phyloP scores from a whole-genome alignment of 35 echinoderm and acorn worm genomes.

The Diadema setosum region DNA sequence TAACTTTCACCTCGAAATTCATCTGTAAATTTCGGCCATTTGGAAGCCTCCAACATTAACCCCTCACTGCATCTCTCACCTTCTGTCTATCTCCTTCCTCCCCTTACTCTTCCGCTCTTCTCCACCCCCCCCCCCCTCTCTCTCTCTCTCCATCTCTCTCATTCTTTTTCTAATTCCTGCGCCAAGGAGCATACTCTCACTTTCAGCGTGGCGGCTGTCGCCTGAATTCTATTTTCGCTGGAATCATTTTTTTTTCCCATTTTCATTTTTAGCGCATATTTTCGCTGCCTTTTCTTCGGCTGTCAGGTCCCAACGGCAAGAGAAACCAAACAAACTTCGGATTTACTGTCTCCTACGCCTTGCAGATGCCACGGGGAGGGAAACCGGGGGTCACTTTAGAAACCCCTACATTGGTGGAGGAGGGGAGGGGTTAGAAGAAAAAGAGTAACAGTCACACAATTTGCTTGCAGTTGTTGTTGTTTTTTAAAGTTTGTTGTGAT shows the following conservation, averaged over 20 bases:
- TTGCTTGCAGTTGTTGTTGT: too few relatives aligned
- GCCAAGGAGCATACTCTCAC: background rate
- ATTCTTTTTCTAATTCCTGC: background rate
- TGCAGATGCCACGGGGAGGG: background rate
- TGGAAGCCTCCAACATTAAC: too few relatives aligned
- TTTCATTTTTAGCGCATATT: too few relatives aligned
- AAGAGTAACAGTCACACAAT: background rate
- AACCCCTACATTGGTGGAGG: background rate
- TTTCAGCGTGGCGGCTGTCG: slow-evolving; percentile 8
- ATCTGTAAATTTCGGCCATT: too few relatives aligned
- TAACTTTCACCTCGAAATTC: too few relatives aligned
- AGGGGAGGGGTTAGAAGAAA: background rate
- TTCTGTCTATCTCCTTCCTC: background rate
- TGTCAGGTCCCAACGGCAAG: background rate
- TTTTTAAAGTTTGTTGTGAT: too few relatives aligned
- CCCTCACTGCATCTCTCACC: background rate
- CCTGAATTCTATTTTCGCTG: background rate
- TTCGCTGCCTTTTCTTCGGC: too few relatives aligned
- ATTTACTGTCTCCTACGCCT: background rate
- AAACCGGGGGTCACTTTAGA: background rate
- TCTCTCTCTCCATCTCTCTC: background rate
- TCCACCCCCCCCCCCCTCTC: background rate
- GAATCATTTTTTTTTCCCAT: background rate
- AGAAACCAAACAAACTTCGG: slow-evolving; percentile 21
- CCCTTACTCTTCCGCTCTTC: background rate